Base-by-base conservation (phyloP, 2,797 vertebrate genomes). In the Rousettus madagascariensis region DNA sequence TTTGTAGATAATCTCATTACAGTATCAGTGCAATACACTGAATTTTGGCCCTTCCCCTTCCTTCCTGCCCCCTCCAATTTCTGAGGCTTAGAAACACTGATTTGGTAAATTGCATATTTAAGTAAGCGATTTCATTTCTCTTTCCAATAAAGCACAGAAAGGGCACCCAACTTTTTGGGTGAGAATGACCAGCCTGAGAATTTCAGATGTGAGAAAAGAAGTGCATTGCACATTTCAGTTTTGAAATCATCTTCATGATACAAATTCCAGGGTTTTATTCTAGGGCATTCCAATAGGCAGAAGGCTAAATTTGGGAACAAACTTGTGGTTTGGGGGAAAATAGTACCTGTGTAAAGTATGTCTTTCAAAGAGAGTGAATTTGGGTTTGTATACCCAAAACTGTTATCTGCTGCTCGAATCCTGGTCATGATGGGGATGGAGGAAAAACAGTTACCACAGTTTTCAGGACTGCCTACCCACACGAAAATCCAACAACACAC, bases 251-350 rank as follows among this genome's bases (percentile, higher is more conserved):
- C n/a, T 26, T 16, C 15, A 33, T 5, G n/a, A 72, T 66, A 82
- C 61, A 90, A 82, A 96, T 72, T 84, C 79, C 65, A 96, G 49
- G 83, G 24, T 72, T 83, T 83, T 65, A 84, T 55, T 84, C 59
- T 72, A 46, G 77, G 51, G 28, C 20, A 80, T 93, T 93, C 65
- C 26, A 59, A 61, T 0, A 43, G 72, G 20, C 61, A 85, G 22
- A 80, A 72, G 26, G 6, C 38, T 92, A 17, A 51, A 75, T 57
- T 80, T 91, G 65, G 90, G 49, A 55, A 49, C 6, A 71, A 28
- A 55, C 30, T 53, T 69, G 36, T 38, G 59, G 15, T 75, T 79
- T 66, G 75, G 65, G 17, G 33, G 5, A 66, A 93, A 61, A 71
- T 17, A 30, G 36, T n/a, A 89, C 53, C 79, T 68, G 11, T 26